These are phyloP conservation scores for Empis livida DNA, from an alignment of 2,888 invertebrate genomes.

Conservation along the genomic window DNA sequence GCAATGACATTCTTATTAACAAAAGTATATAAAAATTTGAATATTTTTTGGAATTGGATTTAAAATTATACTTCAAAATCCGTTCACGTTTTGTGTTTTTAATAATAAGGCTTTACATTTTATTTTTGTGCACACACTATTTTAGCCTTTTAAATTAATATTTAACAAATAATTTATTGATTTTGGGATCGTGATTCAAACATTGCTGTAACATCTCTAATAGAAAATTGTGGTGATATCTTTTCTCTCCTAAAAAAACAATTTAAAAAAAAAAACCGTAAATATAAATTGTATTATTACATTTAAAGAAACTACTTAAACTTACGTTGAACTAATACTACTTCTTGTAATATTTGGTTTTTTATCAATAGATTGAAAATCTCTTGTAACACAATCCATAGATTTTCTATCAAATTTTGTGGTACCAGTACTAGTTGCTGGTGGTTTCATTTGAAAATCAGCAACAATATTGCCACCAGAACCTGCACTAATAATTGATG, in stretches of 20 bases:
- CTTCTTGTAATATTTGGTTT: slow-evolving; percentile 8
- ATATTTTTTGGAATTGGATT: no score
- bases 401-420: slow-evolving; percentile 27
- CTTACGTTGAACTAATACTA: slow-evolving; percentile 25
- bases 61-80: no score
- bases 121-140: no score
- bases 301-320: slow-evolving; percentile 8
- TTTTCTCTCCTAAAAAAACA: slow-evolving; percentile 47
- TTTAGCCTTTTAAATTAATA: no score
- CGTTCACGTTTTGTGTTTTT: no score
- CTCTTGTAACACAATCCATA: slow-evolving; percentile 19
- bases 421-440: slow-evolving; percentile 1
- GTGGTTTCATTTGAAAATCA: slow-evolving; percentile 1
- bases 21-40: no score
- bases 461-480: neutral
- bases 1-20: no score
- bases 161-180: slow-evolving; percentile 21
- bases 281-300: slow-evolving; percentile 1
- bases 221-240: slow-evolving; percentile 57
- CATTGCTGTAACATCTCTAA: slow-evolving; percentile 69
- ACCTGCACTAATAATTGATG: slow-evolving; percentile 1
- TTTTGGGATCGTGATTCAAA: slow-evolving; percentile 59
- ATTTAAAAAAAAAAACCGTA: slow-evolving; percentile 4
- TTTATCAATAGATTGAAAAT: slow-evolving; percentile 10
- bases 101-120: no score